These are phyloP conservation scores for Zygothrica quintamaculata DNA, from an alignment of 2,888 invertebrate species.

Conservation along the genomic window DNA sequence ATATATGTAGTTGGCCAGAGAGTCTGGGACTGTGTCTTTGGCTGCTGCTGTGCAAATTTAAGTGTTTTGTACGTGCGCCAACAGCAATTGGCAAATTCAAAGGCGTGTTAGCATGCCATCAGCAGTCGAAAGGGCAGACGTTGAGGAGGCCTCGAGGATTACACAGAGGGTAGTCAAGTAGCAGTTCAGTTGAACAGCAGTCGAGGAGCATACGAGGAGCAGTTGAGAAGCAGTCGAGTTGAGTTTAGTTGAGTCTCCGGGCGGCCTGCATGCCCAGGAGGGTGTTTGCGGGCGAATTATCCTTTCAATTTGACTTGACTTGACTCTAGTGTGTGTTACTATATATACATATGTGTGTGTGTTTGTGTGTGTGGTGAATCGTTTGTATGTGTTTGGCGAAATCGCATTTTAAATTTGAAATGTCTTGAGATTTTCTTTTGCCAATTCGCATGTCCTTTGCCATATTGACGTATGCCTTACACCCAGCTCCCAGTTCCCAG, in stretches of 20 bases:
- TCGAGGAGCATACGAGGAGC: not conserved
- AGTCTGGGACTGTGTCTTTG: conserved; percentile 46
- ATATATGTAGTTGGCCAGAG: conserved; percentile 46
- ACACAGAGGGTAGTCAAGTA: not conserved
- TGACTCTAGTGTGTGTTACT: conserved; percentile 80
- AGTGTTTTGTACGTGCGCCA: conserved; percentile 82
- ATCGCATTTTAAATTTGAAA: conserved; percentile 81
- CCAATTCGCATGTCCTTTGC: conserved; percentile 65
- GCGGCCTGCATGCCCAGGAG: conserved; percentile 73
- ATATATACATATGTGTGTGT: conserved; percentile 10
- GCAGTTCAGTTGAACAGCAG: not conserved
- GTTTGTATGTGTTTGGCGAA: conserved; percentile 48
- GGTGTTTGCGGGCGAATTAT: conserved; percentile 84
- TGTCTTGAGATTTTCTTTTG: conserved; percentile 79
- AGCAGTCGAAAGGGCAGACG: conserved; percentile 45
- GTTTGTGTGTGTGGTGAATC: conserved; percentile 8
- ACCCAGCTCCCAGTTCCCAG: conserved; percentile 16
- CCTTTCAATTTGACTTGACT: conserved; percentile 84
- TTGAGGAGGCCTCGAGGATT: too few relatives aligned
- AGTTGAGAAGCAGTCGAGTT: conserved; percentile 35
- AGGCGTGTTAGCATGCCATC: conserved; percentile 82
- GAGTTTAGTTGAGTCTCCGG: conserved; percentile 33
- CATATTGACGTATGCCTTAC: conserved; percentile 74
- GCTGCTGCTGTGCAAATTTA: conserved; percentile 80
- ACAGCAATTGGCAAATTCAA: conserved; percentile 83